Base-by-base conservation (phyloP, 2,113 vertebrate species). In the Jacana jacana region DNA sequence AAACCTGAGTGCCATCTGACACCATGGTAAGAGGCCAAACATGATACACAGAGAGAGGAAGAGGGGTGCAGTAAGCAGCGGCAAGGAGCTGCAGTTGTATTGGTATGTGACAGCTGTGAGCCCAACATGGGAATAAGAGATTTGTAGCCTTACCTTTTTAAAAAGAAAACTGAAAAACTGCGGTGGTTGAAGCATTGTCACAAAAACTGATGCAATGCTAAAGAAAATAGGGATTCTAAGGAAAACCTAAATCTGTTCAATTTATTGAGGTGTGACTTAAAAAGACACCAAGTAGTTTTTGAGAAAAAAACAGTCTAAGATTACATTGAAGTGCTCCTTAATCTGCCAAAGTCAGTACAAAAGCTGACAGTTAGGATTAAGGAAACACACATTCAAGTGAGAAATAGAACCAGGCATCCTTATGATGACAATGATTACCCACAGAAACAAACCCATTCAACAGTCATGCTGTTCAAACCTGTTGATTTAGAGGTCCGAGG, bases 401-500 rank as follows among this genome's bases (percentile, higher is more conserved):
- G 19, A 79, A 79, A 68, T 16, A 55, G 42, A 68, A 68, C 35
- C 11, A 49, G 35, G 40, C 28, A 44, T 68, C 48, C 35, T 57
- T 27, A 49, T 20, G 40, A 39, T 42, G 40, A 24, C 30, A 35
- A n/a, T 25, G 46, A 60, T 54, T 60, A 54, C 15, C 19, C 0
- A 1, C 52, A 63, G 31, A 63, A 88, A 31, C 27, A 55, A 79
- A 73, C 31, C 72, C 28, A 33, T 14, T 58, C 44, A 42, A 31
- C 28, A 82, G 22, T 37, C 1, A 0, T 5, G 11, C 17, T 27
- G 35, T 16, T 60, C 4, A 1, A 0, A 2, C 25, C 66, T 54
- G 14, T 54, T 28, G 30, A 15, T 22, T 22, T 73, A 68, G 22
- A 68, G 12, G 31, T 44, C 27, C 27, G 48, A 60, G n/a, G 17